These are phyloP conservation scores for Molossus molossus DNA, from an alignment of 2,797 vertebrate genomes.

Conservation along the genomic window DNA sequence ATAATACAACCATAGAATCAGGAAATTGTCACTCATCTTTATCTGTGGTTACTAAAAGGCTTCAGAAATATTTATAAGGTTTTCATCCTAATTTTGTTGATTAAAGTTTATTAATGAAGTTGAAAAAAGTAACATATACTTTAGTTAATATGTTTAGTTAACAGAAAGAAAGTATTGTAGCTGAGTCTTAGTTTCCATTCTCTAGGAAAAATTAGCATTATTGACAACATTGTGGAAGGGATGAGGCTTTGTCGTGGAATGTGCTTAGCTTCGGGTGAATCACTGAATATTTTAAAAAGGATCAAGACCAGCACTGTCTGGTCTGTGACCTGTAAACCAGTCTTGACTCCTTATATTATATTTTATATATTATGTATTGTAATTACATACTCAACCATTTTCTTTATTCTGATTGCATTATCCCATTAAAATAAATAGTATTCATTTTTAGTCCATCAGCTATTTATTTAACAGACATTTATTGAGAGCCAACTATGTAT, in stretches of 20 bases:
- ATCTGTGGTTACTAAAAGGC: not conserved
- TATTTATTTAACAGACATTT: not conserved
- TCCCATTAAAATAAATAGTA: not conserved
- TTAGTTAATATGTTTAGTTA: not conserved
- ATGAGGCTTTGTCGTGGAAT: not conserved
- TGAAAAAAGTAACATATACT: not conserved
- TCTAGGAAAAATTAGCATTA: not conserved
- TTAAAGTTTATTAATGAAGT: not conserved
- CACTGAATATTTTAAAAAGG: not conserved
- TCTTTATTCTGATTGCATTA: not conserved
- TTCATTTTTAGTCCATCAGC: not conserved
- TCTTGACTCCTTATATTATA: not conserved
- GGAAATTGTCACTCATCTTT: not conserved
- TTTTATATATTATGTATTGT: not conserved
- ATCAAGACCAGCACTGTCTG: not conserved
- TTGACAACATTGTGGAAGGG: not conserved
- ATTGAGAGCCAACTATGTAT: not conserved
- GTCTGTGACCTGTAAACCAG: not conserved
- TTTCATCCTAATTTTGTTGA: not conserved
- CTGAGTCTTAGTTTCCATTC: not conserved
- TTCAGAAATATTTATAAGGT: not conserved
- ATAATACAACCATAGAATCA: not conserved
- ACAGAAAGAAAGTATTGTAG: not conserved
- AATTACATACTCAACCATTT: not conserved
- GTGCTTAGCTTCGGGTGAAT: not conserved